Conservation (phyloP, 2,888 invertebrate genomes). For the Philereme vetulata region DNA sequence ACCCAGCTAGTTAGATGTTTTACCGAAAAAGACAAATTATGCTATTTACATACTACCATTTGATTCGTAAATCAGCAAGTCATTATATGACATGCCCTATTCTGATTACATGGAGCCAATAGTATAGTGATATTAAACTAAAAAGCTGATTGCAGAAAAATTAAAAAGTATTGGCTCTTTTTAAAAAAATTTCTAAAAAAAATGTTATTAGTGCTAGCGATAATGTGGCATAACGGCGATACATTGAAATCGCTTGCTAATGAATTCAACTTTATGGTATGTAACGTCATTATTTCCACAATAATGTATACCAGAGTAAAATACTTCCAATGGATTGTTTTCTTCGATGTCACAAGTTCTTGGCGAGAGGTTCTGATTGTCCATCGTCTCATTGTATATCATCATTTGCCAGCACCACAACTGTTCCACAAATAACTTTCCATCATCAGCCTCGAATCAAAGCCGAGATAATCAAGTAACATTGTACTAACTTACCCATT, state of each 20-base stretch:
- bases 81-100: too few relatives aligned
- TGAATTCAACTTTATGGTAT: not conserved
- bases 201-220: not conserved
- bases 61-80: too few relatives aligned
- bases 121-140: too few relatives aligned
- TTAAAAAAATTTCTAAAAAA: not conserved
- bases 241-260: too few relatives aligned
- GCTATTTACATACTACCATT: too few relatives aligned
- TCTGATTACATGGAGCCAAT: too few relatives aligned
- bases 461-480: conserved; percentile 41
- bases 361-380: conserved; percentile 1
- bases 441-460: conserved; percentile 20
- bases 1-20: too few relatives aligned
- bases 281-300: conserved; percentile 1
- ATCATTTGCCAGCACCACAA: conserved; percentile 35
- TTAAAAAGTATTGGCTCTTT: not conserved
- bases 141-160: too few relatives aligned
- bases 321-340: not conserved
- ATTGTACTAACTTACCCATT: conserved; percentile 51
- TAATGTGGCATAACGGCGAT: too few relatives aligned
- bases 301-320: not conserved
- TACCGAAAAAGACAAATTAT: too few relatives aligned
- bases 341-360: not conserved
- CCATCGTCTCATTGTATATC: conserved; percentile 6
- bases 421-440: conserved; percentile 20